These are phyloP conservation scores for Antheraea pernyi DNA, from an alignment of 1,140 invertebrate genomes.

Conservation along the genomic window DNA sequence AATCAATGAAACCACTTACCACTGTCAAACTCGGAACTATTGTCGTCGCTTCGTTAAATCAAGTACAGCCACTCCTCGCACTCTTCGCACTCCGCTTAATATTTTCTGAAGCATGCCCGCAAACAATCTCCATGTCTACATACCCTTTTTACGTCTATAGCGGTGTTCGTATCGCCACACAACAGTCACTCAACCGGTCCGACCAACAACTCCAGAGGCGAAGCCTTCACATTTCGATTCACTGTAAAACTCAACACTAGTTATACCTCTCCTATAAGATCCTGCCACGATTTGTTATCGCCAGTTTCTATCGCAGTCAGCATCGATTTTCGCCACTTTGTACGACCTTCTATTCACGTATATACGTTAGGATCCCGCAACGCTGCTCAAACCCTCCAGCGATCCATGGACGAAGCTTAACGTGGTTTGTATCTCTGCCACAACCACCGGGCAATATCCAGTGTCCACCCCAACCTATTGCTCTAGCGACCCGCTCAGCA, in stretches of 20 bases:
- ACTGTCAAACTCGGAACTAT: too few relatives aligned
- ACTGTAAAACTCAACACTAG: conserved; percentile 30
- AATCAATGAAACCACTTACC: too few relatives aligned
- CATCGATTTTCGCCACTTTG: conserved; percentile 28
- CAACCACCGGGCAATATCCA: too few relatives aligned
- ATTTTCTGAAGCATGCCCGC: not conserved
- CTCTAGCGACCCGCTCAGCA: too few relatives aligned
- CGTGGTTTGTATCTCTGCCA: too few relatives aligned
- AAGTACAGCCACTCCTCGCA: conserved; percentile 20
- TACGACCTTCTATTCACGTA: too few relatives aligned
- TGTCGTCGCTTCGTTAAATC: conserved; percentile 22
- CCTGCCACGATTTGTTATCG: conserved; percentile 39
- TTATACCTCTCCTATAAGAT: conserved; percentile 24
- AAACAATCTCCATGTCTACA: not conserved
- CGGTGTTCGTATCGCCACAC: not conserved
- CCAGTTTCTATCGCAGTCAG: conserved; percentile 22
- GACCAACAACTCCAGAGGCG: conserved; percentile 26
- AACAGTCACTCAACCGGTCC: conserved; percentile 18
- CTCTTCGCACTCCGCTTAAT: conserved; percentile 6
- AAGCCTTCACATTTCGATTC: conserved; percentile 21
- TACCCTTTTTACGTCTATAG: too few relatives aligned
- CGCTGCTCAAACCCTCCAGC: too few relatives aligned
- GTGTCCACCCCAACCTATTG: too few relatives aligned
- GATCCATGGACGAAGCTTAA: too few relatives aligned
- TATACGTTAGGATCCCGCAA: too few relatives aligned